Evolutionary conservation across 2,113 vertebrate species (phyloP), one percentile per base, ranked within the genome.

Genomic region (Melanocharis versteri): DNA sequence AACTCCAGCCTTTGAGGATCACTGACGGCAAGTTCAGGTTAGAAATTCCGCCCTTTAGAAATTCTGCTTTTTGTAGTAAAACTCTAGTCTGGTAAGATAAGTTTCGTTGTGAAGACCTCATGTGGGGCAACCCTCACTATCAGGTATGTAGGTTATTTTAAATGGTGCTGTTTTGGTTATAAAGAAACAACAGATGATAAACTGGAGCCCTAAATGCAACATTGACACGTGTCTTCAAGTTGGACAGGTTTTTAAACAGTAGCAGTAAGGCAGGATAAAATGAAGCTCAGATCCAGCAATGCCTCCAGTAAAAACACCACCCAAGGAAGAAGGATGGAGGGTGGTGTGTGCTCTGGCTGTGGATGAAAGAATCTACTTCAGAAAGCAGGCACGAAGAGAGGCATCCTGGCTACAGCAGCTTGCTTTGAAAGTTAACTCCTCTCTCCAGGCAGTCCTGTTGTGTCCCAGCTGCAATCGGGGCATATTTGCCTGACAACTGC

Each of bases 351-450:
- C 94, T 93, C 96, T 97, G 97, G 95, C 96, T 94, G 69, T 27
- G 71, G 97, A 97, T 95, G 75, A 97, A 97, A 97, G 97, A 42
- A 85, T 35, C 61, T 27, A 33, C 89, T 96, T 96, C 81, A 97
- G 96, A 94, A 95, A 84, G 31, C 31, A 92, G 91, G 75, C 89
- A 89, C 10, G 73, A 95, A 94, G 64, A 30, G 88, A 87, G 93
- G 89, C 96, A 89, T 76, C 94, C 81, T 15, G 11, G 93, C 84
- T 91, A 19, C 48, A 90, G 95, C 79, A 87, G 87, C 19, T 73
- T 91, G 94, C 93, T 97, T 96, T 95, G 93, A 83, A 95, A 92
- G 91, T 37, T 8, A 93, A 62, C 86, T 89, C 90, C 91, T 94
- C 86, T 96, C 83, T 72, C 65, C 83, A 88, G 93, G 96, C 81